Evolutionary conservation across 2,797 vertebrate species (phyloP), one percentile per base, ranked within the genome.

Genomic region (Trematomus bernacchii): DNA sequence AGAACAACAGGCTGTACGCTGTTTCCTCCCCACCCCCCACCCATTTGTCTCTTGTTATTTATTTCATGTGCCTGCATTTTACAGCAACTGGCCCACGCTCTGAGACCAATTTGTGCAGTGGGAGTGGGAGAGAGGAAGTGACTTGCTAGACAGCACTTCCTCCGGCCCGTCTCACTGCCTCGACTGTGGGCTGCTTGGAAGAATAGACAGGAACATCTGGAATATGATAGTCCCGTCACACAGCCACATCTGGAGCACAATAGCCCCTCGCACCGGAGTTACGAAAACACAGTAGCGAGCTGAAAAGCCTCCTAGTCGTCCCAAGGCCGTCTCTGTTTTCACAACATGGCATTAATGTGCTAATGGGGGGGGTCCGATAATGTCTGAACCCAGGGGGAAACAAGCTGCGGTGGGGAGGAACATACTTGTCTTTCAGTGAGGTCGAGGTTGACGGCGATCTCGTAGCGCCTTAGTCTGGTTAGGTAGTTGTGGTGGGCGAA

Each of bases 401-500:
- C 65, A 16, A 44, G 69, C 63, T 23, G 77, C 13, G 18, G 59
- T 13, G 68, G 61, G 11, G 18, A 33, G 79, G 65, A n/a, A 79
- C 91, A 5, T 97, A 99, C 98, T 96, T 99, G 98, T 98, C 98
- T 96, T 87, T 99, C 98, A 8, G 98, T 99, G 91, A 99, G 98
- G 94, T 99, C 98, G 71, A 99, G 95, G 89, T 99, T 99, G 92
- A 99, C 98, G 42, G 98, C 98, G 85, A 99, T 99, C 90, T 99
- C 98, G 57, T 99, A 99, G 94, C 98, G 92, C 85, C 98, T 95
- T 94, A 99, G 97, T 70, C 98, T 94, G 86, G 98, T 99, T 93
- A 99, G 95, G 94, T 99, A 99, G 95, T 99, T 99, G 94, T 99
- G 98, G 93, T 99, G 98, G 84, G 98, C 98, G 77, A 99, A 99